Evolutionary conservation across 2,797 vertebrate species (phyloP), one percentile per base, ranked within the genome.

Genomic region (Sebastes kiyomatsui): DNA sequence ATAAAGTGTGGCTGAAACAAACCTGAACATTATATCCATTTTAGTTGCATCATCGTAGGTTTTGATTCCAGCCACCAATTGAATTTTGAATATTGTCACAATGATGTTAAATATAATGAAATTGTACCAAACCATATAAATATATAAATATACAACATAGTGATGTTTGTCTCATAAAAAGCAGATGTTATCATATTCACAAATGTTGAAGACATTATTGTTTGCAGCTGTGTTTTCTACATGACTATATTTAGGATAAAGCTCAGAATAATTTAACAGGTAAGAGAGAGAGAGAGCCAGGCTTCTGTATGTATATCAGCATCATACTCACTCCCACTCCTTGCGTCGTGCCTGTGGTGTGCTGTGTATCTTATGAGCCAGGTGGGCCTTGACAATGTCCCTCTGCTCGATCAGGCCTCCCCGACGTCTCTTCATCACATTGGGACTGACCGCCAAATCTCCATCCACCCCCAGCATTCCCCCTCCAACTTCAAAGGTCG

Each of bases 321-420:
- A 16, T 79, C 7, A 79, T 96, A 99, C 98, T 99, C 94, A 99
- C 98, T 99, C 98, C 98, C 98, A 99, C 89, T 99, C 98, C 92
- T 99, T 99, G 92, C 98, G 97, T 27, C 96, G 93, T 0, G 98
- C 98, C 91, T 99, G 98, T 0, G 98, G 98, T 7, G 98, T 99
- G 95, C 98, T 99, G 91, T 99, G 98, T 88, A 99, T 98, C 96
- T 99, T 99, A 90, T 99, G 98, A 0, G 98, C 98, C 88, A 99
- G 96, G 20, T 99, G 98, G 0, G 98, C 98, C 92, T 98, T 99
- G 94, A 99, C 95, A 56, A 99, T 98, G 94, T 99, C 98, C 86
- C 95, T 96, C 94, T 99, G 98, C 77, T 99, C 98, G 0, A 99
- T 98, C 77, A 99, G 95, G 5, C 98, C 98, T 0, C 98, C 98